phyloP scores from a whole-genome alignment of 2,888 invertebrate genomes.

The Gasteruption jaculator region DNA sequence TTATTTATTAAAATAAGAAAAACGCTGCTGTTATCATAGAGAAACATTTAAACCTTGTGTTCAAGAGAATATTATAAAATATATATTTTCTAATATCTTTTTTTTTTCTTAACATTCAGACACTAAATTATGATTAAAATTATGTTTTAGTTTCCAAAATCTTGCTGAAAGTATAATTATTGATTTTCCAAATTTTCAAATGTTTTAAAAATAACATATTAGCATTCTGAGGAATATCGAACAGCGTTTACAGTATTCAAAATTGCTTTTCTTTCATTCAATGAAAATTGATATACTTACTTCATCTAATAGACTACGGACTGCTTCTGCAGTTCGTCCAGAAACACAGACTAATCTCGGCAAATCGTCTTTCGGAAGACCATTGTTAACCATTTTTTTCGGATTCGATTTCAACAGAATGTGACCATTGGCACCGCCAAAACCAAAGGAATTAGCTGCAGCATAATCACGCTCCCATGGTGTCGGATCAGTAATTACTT shows the following conservation, averaged over 20 bases:
- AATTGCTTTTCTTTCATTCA: constrained; percentile 56
- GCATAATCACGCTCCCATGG: constrained; percentile 67
- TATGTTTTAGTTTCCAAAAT: too few species aligned
- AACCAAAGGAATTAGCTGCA: constrained; percentile 90
- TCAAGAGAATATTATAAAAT: too few species aligned
- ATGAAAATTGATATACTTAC: too few species aligned
- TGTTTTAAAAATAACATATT: too few species aligned
- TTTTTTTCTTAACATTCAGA: too few species aligned
- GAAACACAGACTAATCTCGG: constrained; percentile 71
- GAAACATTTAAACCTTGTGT: too few species aligned
- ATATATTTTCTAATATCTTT: too few species aligned
- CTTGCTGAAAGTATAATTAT: background rate
- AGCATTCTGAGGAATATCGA: too few species aligned
- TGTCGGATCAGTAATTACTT: constrained; percentile 69
- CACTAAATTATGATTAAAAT: too few species aligned
- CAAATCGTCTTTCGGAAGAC: constrained; percentile 60
- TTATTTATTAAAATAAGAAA: constrained; percentile 6
- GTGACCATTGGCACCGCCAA: constrained; percentile 84
- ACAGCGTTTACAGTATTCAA: constrained; percentile 64
- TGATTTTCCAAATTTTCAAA: too few species aligned
- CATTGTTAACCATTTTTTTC: constrained; percentile 60
- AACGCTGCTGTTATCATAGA: too few species aligned
- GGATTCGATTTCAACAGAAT: constrained; percentile 61
- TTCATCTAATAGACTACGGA: constrained; percentile 61
- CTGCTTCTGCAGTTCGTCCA: constrained; percentile 74